These are phyloP conservation scores for Rhorus exstirpatorius DNA, from an alignment of 2,888 invertebrate species.

Conservation along the genomic window DNA sequence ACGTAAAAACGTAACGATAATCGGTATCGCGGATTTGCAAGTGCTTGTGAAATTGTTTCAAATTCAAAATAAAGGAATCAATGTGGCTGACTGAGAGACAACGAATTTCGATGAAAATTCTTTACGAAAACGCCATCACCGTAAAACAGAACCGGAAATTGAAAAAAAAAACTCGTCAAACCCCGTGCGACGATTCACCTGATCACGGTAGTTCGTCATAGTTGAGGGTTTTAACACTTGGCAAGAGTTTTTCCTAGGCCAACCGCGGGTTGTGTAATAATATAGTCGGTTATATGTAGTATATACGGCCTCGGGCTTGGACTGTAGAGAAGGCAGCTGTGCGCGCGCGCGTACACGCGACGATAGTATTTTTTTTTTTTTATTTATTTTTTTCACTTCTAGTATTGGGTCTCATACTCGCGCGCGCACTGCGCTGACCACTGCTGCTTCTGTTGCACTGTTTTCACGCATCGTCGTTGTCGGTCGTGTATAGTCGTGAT, in stretches of 20 bases:
- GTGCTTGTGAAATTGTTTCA: too few relatives aligned
- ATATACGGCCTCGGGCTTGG: constrained; percentile 63
- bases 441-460: constrained; percentile 52
- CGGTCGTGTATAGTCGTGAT: constrained; percentile 42
- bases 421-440: constrained; percentile 52
- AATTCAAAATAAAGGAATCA: too few relatives aligned
- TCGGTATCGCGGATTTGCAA: too few relatives aligned
- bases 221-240: constrained; percentile 67
- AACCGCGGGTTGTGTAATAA: constrained; percentile 64
- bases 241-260: constrained; percentile 69
- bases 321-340: constrained; percentile 49
- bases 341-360: constrained; percentile 26
- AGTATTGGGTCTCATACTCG: constrained; percentile 44
- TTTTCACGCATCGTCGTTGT: constrained; percentile 63
- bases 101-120: too few relatives aligned
- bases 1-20: too few relatives aligned
- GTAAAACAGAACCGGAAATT: constrained; percentile 33
- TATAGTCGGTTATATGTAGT: constrained; percentile 45
- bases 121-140: not conserved
- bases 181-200: constrained; percentile 26
- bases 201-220: constrained; percentile 40
- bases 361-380: constrained; percentile 10
- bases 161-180: constrained; percentile 7
- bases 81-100: too few relatives aligned
- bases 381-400: not conserved